These are phyloP conservation scores for Arbacia lixula DNA, from an alignment of 53 echinoderm and acorn worm species.

Conservation along the genomic window DNA sequence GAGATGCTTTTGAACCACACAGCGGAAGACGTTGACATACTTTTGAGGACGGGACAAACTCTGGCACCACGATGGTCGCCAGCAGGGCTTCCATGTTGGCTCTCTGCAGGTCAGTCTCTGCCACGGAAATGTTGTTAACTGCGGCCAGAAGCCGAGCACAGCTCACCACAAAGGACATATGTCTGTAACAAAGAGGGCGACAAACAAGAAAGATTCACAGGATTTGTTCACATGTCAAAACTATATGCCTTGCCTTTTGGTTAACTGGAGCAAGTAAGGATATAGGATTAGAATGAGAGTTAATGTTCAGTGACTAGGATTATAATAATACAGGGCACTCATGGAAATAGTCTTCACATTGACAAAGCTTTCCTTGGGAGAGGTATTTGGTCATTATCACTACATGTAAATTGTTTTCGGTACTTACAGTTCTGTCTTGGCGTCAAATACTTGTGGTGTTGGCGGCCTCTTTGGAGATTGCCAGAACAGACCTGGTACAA, in stretches of 20 bases:
- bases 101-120: conserved; percentile 56
- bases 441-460: conserved; percentile 71
- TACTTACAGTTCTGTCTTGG: conserved; percentile 84
- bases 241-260: too few relatives aligned
- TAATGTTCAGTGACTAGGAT: too few relatives aligned
- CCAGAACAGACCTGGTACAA: conserved; percentile 83
- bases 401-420: too few relatives aligned
- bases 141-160: conserved; percentile 74
- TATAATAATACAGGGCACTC: too few relatives aligned
- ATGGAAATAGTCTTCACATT: too few relatives aligned
- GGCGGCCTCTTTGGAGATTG: conserved; percentile 96
- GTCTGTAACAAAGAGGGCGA: conserved; percentile 40
- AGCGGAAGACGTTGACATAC: conserved; percentile 62
- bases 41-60: conserved; percentile 77
- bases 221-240: too few relatives aligned
- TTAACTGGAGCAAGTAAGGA: too few relatives aligned
- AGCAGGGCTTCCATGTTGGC: conserved; percentile 66
- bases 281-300: too few relatives aligned
- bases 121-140: conserved; percentile 65
- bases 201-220: background rate
- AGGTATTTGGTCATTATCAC: too few relatives aligned
- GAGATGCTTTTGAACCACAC: too few relatives aligned
- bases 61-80: conserved; percentile 62
- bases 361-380: too few relatives aligned
- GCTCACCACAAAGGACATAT: conserved; percentile 87